These are phyloP conservation scores for Bradypodion pumilum DNA, from an alignment of 2,797 vertebrate genomes.

Conservation along the genomic window DNA sequence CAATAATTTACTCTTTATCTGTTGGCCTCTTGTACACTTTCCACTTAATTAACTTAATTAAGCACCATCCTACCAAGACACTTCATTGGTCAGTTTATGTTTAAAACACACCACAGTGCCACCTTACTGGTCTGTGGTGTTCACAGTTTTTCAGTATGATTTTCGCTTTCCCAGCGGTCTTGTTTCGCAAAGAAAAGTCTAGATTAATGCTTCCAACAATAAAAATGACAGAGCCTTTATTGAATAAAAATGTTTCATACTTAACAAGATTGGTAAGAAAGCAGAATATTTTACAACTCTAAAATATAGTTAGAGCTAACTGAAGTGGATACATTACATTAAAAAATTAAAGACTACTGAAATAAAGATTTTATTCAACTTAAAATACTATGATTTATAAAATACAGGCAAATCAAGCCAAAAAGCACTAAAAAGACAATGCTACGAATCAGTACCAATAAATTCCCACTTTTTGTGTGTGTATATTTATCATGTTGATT, in stretches of 20 bases:
- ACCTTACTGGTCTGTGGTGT: slow-evolving; percentile 60
- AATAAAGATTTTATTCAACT: slow-evolving; percentile 50
- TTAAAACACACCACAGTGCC: slow-evolving; percentile 52
- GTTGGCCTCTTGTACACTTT: not conserved
- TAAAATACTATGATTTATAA: slow-evolving; percentile 62
- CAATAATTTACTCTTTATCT: not conserved
- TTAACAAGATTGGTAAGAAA: slow-evolving; percentile 76
- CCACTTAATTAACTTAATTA: not conserved
- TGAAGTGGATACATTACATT: slow-evolving; percentile 73
- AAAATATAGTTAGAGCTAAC: slow-evolving; percentile 71
- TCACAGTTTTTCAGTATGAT: not conserved
- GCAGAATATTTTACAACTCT: slow-evolving; percentile 80
- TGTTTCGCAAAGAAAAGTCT: not conserved
- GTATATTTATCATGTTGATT: slow-evolving; percentile 51
- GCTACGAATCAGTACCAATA: slow-evolving; percentile 43
- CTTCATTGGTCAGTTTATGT: not conserved
- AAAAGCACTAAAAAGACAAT: slow-evolving; percentile 59
- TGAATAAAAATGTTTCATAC: slow-evolving; percentile 74
- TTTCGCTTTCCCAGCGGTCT: not conserved
- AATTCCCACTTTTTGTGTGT: slow-evolving; percentile 40
- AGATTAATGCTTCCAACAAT: slow-evolving; percentile 18
- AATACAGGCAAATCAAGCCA: slow-evolving; percentile 66
- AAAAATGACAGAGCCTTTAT: slow-evolving; percentile 76
- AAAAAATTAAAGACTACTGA: slow-evolving; percentile 63
- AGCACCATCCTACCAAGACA: not conserved